Conservation (phyloP, 2,797 vertebrate genomes). For the Etheostoma nigrum region DNA sequence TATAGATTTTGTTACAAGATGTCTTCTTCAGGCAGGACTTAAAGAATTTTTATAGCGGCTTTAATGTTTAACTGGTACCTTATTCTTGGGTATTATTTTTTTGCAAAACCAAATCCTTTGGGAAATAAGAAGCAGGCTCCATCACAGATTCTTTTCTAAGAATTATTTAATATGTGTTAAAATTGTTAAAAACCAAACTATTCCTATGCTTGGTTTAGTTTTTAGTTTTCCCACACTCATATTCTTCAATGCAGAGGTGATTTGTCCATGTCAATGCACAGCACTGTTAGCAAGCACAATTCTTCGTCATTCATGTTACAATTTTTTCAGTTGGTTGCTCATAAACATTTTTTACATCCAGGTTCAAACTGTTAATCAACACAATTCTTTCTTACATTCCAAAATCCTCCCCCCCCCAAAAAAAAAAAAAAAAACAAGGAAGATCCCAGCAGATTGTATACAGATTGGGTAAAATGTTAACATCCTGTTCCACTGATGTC, state of each 20-base stretch:
- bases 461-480: slow-evolving; percentile 9
- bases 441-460: background rate
- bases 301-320: background rate
- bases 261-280: slow-evolving; percentile 43
- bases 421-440: slow-evolving; percentile 12
- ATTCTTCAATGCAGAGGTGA: slow-evolving; percentile 3
- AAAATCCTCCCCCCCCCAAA: slow-evolving; percentile 1
- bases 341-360: slow-evolving; percentile 7
- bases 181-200: slow-evolving; percentile 61
- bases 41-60: background rate
- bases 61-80: background rate
- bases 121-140: background rate
- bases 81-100: background rate
- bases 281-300: slow-evolving; percentile 48
- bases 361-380: background rate
- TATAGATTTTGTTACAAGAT: background rate
- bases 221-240: slow-evolving; percentile 6
- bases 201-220: slow-evolving; percentile 21
- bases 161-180: slow-evolving; percentile 65
- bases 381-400: background rate
- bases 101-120: background rate
- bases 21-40: background rate
- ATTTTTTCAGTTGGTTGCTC: background rate
- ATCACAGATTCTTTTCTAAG: background rate
- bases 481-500: background rate